Evolutionary conservation across 2,888 invertebrate species (phyloP), one percentile per base, ranked within the genome.

Genomic region (Phania funesta): DNA sequence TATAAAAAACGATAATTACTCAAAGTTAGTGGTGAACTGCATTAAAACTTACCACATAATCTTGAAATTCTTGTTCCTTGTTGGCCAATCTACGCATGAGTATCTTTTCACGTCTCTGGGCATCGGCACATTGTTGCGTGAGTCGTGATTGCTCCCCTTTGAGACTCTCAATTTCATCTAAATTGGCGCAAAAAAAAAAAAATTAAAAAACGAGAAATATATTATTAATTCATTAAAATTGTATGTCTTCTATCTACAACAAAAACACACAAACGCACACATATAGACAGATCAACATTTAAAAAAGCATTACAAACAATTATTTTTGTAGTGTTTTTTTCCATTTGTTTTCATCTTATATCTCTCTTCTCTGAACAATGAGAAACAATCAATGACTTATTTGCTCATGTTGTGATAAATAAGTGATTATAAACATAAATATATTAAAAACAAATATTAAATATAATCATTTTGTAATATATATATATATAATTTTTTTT

Each of bases 31-130:
- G 16, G 6, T 18, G 16, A n/a, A 44, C 4, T 9, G 4, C 4
- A 35, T 3, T 18, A 7, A 38, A 4, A 93, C 96, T 93, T 93
- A 98, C 98, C 92, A 96, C 95, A 93, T 96, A 97, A 92, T 98
- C 98, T 92, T 98, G 98, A 91, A 98, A 94, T 92, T 99, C 98
- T 91, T 98, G 98, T 90, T 99, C 99, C 92, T 99, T 99, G 85
- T 96, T 96, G 82, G 98, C 96, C 85, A 99, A 93, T 88, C 98
- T 93, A 88, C 98, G 95, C 86, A 98, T 96, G 86, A 99, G 94
- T 84, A 98, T 95, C 92, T 97, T 97, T 91, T 99, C 98, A 87
- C 97, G 94, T 87, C 97, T 95, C 88, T 96, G 95, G 84, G 97
- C 95, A 90, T 98, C 98, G 74, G 94, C 93, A 89, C 95, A 94